phyloP scores from a whole-genome alignment of 2,113 vertebrate genomes.

The Callocephalon fimbriatum region DNA sequence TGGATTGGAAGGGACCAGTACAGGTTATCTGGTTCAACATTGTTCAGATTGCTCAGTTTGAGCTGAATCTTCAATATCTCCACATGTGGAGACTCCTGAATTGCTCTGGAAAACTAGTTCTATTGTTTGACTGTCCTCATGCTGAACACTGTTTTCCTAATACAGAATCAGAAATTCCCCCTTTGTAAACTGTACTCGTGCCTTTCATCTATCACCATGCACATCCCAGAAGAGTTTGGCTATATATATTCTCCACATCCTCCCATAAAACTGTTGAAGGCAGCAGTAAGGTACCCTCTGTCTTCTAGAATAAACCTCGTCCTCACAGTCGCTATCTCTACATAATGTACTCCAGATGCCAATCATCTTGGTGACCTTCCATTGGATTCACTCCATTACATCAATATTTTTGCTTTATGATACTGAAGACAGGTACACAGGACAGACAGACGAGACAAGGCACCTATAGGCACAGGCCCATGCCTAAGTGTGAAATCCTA shows the following conservation, averaged over 20 bases:
- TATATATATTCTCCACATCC: not conserved
- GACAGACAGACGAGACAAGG: not conserved
- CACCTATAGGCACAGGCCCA: not conserved
- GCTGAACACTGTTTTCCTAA: not conserved
- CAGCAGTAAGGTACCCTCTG: not conserved
- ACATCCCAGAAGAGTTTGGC: not conserved
- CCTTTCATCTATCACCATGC: not conserved
- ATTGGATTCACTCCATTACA: not conserved
- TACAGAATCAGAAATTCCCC: not conserved
- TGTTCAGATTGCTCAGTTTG: not conserved
- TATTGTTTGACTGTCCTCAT: not conserved
- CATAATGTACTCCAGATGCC: accelerated
- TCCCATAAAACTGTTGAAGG: not conserved
- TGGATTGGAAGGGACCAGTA: not conserved
- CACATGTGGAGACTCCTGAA: not conserved
- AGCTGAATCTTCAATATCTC: not conserved
- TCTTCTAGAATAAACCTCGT: not conserved
- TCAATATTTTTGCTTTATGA: not conserved
- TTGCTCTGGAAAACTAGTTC: not conserved
- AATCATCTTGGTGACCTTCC: not conserved
- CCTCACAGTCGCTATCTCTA: not conserved
- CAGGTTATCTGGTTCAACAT: not conserved
- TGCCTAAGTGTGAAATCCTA: not conserved
- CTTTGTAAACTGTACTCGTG: not conserved
- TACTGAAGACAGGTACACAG: accelerated